Evolutionary conservation across 2,888 invertebrate species (phyloP), one percentile per base, ranked within the genome.

Genomic region (Cartodere bifasciata): DNA sequence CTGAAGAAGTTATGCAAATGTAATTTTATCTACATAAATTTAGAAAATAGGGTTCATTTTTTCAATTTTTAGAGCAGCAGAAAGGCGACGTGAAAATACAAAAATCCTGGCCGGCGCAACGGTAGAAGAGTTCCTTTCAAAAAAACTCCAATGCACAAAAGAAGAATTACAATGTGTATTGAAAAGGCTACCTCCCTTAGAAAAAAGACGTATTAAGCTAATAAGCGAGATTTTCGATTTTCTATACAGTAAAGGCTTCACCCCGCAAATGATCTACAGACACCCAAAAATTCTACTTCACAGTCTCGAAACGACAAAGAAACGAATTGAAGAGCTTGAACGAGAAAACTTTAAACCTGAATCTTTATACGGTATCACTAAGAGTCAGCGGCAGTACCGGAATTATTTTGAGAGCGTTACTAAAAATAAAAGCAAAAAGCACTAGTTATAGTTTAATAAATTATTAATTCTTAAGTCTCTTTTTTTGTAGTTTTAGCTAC

Each of bases 201-300:
- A 51, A 43, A 53, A 52, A 24, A 61, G 61, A 34, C 59, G 56
- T 36, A 50, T 61, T 28, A 49, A 48, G 24, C 63, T 59, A 44
- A 43, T 64, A 40, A 54, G 60, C 35, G 56, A 58, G 40, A 53
- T 62, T 11, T 55, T 64, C 4, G 61, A 64, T 36, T 61, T 56
- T 34, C 41, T 65, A 16, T 54, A 47, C 26, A 41, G 44, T n/a
- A 47, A 58, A 45, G 62, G 60, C 4, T 64, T 58, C 40, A 51
- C 48, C 13, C 45, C 58, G 1, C 31, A 38, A 11, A 60, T 64
- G 28, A 57, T 65, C 17, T 49, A 48, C 30, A 43, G 52, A 17
- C 49, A 53, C 4, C 64, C 64, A 4, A 58, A 63, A 44, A 55
- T 65, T 31, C 43, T 65, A 16, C 45, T 62, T 3, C 62, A 62